Conservation (phyloP, 2,888 invertebrate genomes). For the Drosophila hawaiiensis region DNA sequence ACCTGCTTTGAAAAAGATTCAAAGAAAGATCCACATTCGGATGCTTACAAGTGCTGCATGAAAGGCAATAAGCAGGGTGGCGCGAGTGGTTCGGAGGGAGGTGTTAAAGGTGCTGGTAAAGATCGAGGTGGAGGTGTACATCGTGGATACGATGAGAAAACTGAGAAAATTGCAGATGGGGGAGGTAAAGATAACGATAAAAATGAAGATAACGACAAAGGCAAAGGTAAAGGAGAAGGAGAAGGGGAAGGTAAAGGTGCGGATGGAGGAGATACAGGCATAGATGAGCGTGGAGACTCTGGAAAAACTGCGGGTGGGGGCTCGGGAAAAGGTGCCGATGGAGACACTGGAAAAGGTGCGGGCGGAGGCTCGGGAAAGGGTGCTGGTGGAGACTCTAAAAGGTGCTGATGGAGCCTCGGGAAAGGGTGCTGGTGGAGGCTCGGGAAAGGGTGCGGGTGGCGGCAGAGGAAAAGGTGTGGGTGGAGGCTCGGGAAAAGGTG, state of each 20-base stretch:
- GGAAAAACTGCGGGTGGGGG: fast-evolving
- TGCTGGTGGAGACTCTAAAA: neutral
- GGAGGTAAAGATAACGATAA: neutral
- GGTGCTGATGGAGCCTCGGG: fast-evolving
- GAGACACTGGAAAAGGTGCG: fast-evolving
- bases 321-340: neutral
- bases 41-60: conserved; percentile 28
- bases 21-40: neutral
- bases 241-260: neutral
- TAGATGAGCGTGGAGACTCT: neutral
- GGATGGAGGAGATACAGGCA: too few species aligned
- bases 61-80: neutral
- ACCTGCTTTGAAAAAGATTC: conserved; percentile 31
- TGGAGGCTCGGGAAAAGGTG: neutral
- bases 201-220: neutral
- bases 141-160: neutral
- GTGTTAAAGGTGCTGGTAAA: neutral
- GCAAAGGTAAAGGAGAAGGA: neutral
- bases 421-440: neutral
- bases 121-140: neutral
- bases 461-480: fast-evolving
- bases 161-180: too few species aligned
- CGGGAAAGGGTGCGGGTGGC: neutral
- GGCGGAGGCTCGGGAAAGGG: neutral
- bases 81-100: neutral